Evolutionary conservation across 2,888 invertebrate species (phyloP).

Genomic region (Aquatica leii): DNA sequence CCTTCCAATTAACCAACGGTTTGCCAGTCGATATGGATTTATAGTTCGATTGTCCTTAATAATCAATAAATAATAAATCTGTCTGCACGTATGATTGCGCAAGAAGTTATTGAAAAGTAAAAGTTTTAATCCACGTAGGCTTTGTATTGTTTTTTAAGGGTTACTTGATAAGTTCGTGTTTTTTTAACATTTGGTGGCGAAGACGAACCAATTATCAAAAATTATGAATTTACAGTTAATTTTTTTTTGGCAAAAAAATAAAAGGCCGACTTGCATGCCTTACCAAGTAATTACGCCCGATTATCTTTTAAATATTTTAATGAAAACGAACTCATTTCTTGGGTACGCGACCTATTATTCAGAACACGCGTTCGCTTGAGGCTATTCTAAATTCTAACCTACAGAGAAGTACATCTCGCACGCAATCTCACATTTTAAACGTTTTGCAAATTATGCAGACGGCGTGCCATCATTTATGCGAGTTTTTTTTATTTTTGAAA

Average conservation of each 20-base stretch:
- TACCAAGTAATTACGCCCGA: conserved; percentile 21
- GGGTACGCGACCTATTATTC: conserved; percentile 33
- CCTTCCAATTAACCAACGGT: conserved; percentile 42
- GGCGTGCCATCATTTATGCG: conserved; percentile 30
- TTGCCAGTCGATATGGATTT: conserved; percentile 41
- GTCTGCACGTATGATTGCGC: conserved; percentile 18
- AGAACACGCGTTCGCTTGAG: conserved; percentile 33
- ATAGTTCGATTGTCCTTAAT: conserved; percentile 41
- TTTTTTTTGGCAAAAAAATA: conserved; percentile 9
- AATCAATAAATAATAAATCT: conserved; percentile 36
- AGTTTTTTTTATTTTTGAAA: no score
- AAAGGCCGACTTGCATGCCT: conserved; percentile 27
- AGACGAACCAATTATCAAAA: neutral
- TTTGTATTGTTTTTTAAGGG: no score
- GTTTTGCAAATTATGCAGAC: conserved; percentile 36
- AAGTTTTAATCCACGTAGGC: no score
- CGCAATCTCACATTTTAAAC: conserved; percentile 34
- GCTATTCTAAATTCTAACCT: conserved; percentile 30
- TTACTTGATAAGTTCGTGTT: conserved; percentile 6
- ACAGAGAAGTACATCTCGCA: conserved; percentile 18
- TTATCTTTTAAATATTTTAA: conserved; percentile 27
- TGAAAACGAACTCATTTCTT: conserved; percentile 31
- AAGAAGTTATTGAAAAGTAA: conserved; percentile 32
- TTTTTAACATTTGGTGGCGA: conserved; percentile 9
- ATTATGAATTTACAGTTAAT: conserved; percentile 12